A percentile compares a stretch with the other conserved stretches of the same genome.
Conservation (phyloP, 2,888 invertebrate species). For the Aphodius granarius region DNA sequence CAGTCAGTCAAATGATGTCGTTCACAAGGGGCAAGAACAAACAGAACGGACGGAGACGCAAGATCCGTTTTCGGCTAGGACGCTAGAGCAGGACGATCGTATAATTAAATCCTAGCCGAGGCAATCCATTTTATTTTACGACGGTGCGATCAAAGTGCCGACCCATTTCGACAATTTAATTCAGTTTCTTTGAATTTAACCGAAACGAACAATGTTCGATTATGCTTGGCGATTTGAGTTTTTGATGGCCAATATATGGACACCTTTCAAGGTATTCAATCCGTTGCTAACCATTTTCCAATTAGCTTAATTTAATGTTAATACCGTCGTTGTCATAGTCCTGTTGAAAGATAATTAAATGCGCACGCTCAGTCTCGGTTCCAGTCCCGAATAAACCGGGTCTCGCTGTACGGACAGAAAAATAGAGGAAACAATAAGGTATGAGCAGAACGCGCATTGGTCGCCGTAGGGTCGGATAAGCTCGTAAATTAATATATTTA, state of each 20-base stretch:
- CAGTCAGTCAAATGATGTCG: background rate
- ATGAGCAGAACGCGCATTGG: background rate
- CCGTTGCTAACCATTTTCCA: background rate
- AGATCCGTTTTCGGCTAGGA: background rate
- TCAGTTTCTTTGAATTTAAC: background rate
- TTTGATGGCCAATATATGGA: background rate
- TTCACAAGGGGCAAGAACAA: background rate
- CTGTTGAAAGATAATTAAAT: background rate
- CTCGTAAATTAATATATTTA: constrained; percentile 55
- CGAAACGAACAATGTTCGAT: background rate
- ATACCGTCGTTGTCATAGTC: background rate
- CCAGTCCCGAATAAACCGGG: background rate
- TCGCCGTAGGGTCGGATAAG: constrained; percentile 12
- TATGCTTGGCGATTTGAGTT: background rate
- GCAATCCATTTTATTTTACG: constrained; percentile 35
- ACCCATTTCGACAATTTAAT: constrained; percentile 32
- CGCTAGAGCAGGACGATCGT: constrained; percentile 8
- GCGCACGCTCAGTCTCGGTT: background rate
- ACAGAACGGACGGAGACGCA: background rate
- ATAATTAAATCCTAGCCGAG: constrained; percentile 33
- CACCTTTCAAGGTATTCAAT: background rate
- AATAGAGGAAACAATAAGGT: background rate
- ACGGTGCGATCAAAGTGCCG: constrained; percentile 32
- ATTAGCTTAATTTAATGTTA: background rate
- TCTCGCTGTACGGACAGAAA: background rate